Percentiles rank a stretch among this genome's conserved stretches.
Conservation (phyloP, 2,113 vertebrate species). For the Ophiodon elongatus region DNA sequence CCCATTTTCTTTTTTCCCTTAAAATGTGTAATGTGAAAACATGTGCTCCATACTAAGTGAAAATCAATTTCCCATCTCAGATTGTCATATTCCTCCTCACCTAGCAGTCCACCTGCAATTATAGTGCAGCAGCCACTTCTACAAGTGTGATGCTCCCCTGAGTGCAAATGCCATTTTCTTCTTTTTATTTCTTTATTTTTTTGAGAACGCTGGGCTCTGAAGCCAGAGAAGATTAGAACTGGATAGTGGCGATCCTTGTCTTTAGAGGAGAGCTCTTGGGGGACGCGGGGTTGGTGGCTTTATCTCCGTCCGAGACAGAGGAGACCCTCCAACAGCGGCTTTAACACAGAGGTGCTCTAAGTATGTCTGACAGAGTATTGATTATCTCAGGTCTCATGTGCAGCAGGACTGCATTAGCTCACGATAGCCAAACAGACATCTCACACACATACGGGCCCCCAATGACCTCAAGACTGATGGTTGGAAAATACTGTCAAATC, state of each 20-base stretch:
- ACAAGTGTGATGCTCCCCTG: slow-evolving; percentile 62
- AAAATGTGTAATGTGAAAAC: slow-evolving; percentile 63
- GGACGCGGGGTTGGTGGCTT: slow-evolving; percentile 52
- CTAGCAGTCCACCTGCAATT: slow-evolving; percentile 72
- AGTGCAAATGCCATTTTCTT: slow-evolving; percentile 62
- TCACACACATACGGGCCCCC: slow-evolving; percentile 17
- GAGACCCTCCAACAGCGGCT: slow-evolving; percentile 38
- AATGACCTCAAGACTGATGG: slow-evolving; percentile 45
- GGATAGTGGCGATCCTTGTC: slow-evolving; percentile 67
- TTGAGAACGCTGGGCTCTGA: slow-evolving; percentile 40
- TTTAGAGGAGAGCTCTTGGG: slow-evolving; percentile 52
- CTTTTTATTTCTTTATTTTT: slow-evolving; percentile 31
- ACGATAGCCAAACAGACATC: slow-evolving; percentile 38
- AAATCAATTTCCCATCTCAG: slow-evolving; percentile 84
- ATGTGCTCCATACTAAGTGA: slow-evolving; percentile 68
- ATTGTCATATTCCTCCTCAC: slow-evolving; percentile 79
- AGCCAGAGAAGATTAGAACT: slow-evolving; percentile 74
- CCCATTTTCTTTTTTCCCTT: not conserved
- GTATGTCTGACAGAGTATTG: slow-evolving; percentile 73
- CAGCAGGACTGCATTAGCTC: slow-evolving; percentile 49
- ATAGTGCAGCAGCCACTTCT: slow-evolving; percentile 72
- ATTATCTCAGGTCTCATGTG: slow-evolving; percentile 71
- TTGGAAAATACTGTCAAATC: slow-evolving; percentile 39
- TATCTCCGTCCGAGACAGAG: slow-evolving; percentile 54
- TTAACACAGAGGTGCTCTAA: slow-evolving; percentile 60